Base-by-base conservation (phyloP, 2,888 invertebrate species). In the Rhopalosiphum nymphaeae region DNA sequence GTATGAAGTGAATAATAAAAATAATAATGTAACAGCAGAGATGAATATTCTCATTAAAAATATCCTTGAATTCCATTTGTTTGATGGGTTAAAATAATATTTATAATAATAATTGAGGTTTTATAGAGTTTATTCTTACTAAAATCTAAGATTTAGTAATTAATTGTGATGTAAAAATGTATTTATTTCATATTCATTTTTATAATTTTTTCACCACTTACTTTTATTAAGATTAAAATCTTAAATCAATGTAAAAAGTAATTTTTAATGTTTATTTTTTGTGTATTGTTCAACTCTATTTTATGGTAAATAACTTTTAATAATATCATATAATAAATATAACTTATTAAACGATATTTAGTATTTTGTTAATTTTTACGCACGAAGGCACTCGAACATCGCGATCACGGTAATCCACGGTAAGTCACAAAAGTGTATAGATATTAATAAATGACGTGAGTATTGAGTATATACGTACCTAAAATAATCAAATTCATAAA, bases 11-110 rank as follows among this genome's bases (percentile, higher is more conserved):
- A 67, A 67, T 67, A 67, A 36, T 67, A 36, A 36, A 57, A 67
- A n/a, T 36, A 67, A 36, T 67, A n/a, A 67, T 2, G 16, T 13
- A 67, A 67, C n/a, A 5, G 11, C 29, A 61, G 29, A 29, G 36
- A n/a, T n/a, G 67, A n/a, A 67, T 67, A 36, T 67, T 36, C n/a
- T 67, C 36, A 67, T 67, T 7, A 36, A 67, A n/a, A n/a, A 16
- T 67, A 67, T n/a, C 67, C 67, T 67, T 67, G 67, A n/a, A 67
- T 67, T 67, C 0, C n/a, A 67, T 67, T 67, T n/a, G n/a, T n/a
- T 67, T 67, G 67, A 67, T 67, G n/a, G 67, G 67, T 67, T n/a
- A 67, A 67, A 67, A 67, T n/a, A 67, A 16, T n/a, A 67, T 67
- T 67, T 67, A n/a, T 67, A 67, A n/a, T n/a, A 67, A 67, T n/a